These are phyloP conservation scores for Heterodera filipjevi DNA, from an alignment of 2,888 invertebrate genomes.

Conservation along the genomic window DNA sequence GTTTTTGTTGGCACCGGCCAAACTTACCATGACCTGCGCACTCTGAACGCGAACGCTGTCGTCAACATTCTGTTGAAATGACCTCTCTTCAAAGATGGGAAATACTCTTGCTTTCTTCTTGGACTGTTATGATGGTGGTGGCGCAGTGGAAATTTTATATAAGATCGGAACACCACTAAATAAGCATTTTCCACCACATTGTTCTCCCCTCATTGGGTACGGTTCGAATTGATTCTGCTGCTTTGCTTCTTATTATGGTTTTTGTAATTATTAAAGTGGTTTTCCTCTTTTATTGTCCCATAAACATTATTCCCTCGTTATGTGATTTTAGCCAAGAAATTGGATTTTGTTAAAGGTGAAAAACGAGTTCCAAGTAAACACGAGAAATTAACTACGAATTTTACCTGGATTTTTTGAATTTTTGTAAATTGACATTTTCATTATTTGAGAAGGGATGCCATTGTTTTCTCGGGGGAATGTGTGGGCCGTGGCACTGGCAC, in stretches of 20 bases:
- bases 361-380: no score
- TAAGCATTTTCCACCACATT: neutral
- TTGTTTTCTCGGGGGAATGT: conserved; percentile 19
- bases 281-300: neutral
- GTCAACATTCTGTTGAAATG: conserved; percentile 90
- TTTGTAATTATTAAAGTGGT: neutral
- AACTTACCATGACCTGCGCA: conserved; percentile 95
- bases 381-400: no score
- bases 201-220: neutral
- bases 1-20: conserved; percentile 99
- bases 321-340: neutral
- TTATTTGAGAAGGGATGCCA: neutral
- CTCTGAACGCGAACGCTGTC: conserved; percentile 91
- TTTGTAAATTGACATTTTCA: neutral
- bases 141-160: neutral
- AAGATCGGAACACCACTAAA: no score
- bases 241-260: neutral
- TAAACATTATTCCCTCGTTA: neutral
- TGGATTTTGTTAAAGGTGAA: no score
- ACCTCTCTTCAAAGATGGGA: neutral
- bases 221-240: neutral
- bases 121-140: neutral
- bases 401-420: neutral
- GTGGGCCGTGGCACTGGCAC: conserved; percentile 25
- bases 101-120: neutral